Percentiles rank a stretch among this genome's conserved stretches.
Conservation (phyloP, 2,797 vertebrate genomes). For the Pyrocephalus nanus region DNA sequence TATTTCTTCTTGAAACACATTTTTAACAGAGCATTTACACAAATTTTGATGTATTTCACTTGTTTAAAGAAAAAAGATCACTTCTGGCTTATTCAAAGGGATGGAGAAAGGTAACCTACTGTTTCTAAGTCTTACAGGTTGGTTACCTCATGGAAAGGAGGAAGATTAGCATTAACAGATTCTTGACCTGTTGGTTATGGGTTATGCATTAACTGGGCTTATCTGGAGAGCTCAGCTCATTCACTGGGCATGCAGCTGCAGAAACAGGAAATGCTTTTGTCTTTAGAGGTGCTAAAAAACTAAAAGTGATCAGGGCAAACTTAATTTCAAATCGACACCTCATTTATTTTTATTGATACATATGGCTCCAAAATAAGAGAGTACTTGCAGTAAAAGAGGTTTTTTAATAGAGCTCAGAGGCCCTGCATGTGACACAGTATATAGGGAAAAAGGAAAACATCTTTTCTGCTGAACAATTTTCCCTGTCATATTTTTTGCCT, state of each 20-base stretch:
- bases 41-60: background rate
- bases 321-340: background rate
- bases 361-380: background rate
- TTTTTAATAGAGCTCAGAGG: background rate
- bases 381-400: background rate
- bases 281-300: background rate
- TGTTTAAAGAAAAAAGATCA: background rate
- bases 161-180: background rate
- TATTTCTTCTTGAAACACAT: background rate
- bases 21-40: background rate
- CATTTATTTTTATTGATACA: background rate
- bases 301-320: background rate
- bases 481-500: background rate
- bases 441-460: background rate
- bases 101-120: background rate
- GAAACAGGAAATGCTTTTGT: background rate
- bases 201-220: background rate
- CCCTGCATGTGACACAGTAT: fast-evolving
- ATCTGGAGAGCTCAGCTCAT: background rate
- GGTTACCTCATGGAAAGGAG: background rate
- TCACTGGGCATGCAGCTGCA: background rate
- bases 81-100: background rate
- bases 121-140: background rate
- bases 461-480: background rate
- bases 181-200: background rate